Percentiles rank a stretch among this genome's conserved stretches.
Conservation (phyloP, 2,888 invertebrate species). For the Lathronympha strigana region DNA sequence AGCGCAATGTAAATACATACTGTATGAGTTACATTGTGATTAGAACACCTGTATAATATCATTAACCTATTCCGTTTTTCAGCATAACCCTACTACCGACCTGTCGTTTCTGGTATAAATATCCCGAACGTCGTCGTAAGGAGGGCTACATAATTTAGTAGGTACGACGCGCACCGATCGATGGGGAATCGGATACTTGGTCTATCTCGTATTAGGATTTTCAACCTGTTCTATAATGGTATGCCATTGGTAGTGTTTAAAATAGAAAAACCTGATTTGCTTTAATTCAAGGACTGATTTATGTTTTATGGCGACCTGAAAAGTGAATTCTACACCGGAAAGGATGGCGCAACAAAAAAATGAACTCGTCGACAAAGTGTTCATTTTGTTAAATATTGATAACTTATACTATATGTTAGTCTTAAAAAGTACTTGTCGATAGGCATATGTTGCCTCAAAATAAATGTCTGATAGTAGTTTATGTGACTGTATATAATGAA, state of each 20-base stretch:
- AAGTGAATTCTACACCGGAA: not conserved
- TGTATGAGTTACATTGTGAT: too few relatives aligned
- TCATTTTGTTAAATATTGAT: too few relatives aligned
- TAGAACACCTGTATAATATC: too few relatives aligned
- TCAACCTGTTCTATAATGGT: conserved; percentile 16
- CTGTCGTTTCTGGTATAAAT: conserved; percentile 65
- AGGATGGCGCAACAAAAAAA: not conserved
- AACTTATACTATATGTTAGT: too few relatives aligned
- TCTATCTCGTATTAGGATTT: conserved; percentile 29
- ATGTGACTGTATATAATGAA: too few relatives aligned
- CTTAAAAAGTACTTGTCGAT: too few relatives aligned
- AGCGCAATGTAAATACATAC: too few relatives aligned
- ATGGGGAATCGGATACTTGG: conserved; percentile 56
- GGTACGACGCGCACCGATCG: conserved; percentile 61
- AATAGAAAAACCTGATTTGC: not conserved
- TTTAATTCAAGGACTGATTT: not conserved
- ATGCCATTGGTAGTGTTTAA: conserved; percentile 12
- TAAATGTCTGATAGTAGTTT: too few relatives aligned
- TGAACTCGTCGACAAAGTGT: too few relatives aligned
- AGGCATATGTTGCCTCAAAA: too few relatives aligned
- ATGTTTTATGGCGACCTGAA: not conserved
- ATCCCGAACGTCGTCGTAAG: conserved; percentile 59
- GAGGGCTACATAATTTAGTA: conserved; percentile 71
- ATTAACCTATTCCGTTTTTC: conserved; percentile 60
- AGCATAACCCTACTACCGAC: conserved; percentile 54